phyloP scores from a whole-genome alignment of 2,888 invertebrate species.

The Meteorus colon region DNA sequence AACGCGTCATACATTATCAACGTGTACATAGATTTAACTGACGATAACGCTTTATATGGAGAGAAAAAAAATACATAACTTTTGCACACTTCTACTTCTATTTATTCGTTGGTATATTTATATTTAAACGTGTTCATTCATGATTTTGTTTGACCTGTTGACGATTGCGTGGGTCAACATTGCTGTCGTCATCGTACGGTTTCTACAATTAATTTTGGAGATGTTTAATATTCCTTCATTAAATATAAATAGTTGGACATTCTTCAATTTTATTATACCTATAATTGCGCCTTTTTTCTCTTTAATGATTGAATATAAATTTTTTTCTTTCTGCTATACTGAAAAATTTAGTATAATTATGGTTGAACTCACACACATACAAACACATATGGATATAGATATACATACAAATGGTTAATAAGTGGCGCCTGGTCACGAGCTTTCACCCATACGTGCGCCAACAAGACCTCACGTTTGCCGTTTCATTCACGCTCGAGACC shows the following conservation, averaged over 20 bases:
- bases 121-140: conserved; percentile 22
- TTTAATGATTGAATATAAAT: background rate
- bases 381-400: background rate
- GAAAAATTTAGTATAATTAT: conserved; percentile 10
- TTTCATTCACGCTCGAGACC: conserved; percentile 50
- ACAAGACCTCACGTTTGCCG: conserved; percentile 42
- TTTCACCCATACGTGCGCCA: conserved; percentile 43
- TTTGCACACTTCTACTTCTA: background rate
- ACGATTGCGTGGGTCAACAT: conserved; percentile 16
- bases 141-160: conserved; percentile 3
- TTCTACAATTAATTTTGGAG: background rate
- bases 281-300: background rate
- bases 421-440: conserved; percentile 36
- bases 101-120: background rate
- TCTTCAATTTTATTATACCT: background rate
- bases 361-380: conserved; percentile 27
- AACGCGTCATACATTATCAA: conserved; percentile 35
- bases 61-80: background rate
- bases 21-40: background rate
- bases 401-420: background rate
- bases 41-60: background rate
- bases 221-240: background rate
- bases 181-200: conserved; percentile 5
- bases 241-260: background rate
- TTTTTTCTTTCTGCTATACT: conserved; percentile 1